Evolutionary conservation across 2,888 invertebrate genomes (phyloP), one percentile per base, ranked within the genome.

Genomic region (Brachycybe producta): DNA sequence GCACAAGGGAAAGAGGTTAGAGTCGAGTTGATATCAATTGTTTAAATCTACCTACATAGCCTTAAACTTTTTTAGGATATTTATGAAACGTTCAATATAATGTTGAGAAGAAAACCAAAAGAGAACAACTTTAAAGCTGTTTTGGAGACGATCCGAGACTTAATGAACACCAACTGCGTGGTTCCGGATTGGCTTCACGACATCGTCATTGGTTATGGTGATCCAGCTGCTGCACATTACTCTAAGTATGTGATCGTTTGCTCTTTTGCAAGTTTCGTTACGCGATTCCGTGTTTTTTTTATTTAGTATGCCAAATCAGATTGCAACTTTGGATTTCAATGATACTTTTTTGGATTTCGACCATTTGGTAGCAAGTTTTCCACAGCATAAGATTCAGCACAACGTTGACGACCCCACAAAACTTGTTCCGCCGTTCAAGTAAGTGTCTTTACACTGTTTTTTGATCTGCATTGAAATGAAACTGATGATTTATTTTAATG

Each of bases 71-170:
- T 15, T 41, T 47, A 63, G 55, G 86, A 88, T 65, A 81, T 87
- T 1, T 88, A 90, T 67, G 85, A 85, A 62, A 80, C 84, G 11
- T 98, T 99, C 69, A 98, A 95, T 67, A 82, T 99, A 46, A 78
- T 99, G 52, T 85, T 99, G 80, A 77, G 98, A 32, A 77, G 98
- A n/a, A 97, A 97, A 66, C 97, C 98, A 0, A 98, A 99, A 64
- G 95, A 98, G 70, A 99, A 99, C 66, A 99, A 99, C 69, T 99
- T 99, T 70, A 99, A 99, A 70, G 98, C 98, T 0, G 98, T 99
- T 1, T 70, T 99, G 59, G 95, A 97, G 68, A 99, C 98, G 0
- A 99, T 99, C 53, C 74, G 98, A 2, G 92, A 97, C 69, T 74
- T 99, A 57, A 95, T 99, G 94, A 99, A 99, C 66, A 97, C 97